Conservation (phyloP, 1,140 invertebrate genomes). For the Papilio glaucus region DNA sequence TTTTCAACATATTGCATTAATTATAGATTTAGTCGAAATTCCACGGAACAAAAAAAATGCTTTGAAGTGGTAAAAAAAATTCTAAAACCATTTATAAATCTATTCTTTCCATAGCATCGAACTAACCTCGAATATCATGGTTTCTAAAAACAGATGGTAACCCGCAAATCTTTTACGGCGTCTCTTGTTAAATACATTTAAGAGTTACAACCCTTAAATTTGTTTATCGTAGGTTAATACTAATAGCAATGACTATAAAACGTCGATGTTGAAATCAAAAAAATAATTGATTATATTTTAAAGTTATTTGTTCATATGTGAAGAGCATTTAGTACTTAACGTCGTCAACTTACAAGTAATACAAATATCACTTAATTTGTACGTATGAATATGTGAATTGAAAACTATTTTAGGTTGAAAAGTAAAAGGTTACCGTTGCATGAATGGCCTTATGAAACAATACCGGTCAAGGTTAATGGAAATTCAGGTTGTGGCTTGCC, state of each 20-base stretch:
- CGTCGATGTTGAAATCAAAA: neutral
- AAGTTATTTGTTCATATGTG: neutral
- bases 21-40: too few species aligned
- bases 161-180: neutral
- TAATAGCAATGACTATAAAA: too few species aligned
- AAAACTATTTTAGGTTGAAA: slow-evolving; percentile 6
- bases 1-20: too few species aligned
- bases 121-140: too few species aligned
- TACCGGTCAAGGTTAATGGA: slow-evolving; percentile 35
- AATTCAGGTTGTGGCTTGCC: slow-evolving; percentile 20
- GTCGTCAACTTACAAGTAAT: neutral
- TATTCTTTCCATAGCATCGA: too few species aligned
- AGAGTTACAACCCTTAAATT: too few species aligned
- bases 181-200: neutral
- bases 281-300: neutral
- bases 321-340: neutral
- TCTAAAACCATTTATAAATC: too few species aligned
- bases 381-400: neutral
- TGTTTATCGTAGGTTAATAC: too few species aligned
- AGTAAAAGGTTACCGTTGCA: neutral
- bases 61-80: too few species aligned
- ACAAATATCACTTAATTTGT: neutral
- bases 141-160: too few species aligned
- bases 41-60: too few species aligned
- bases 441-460: slow-evolving; percentile 27